Percentiles rank a stretch among this genome's conserved stretches.
Conservation (phyloP, 1,140 invertebrate species). For the Laupala kohalensis region DNA sequence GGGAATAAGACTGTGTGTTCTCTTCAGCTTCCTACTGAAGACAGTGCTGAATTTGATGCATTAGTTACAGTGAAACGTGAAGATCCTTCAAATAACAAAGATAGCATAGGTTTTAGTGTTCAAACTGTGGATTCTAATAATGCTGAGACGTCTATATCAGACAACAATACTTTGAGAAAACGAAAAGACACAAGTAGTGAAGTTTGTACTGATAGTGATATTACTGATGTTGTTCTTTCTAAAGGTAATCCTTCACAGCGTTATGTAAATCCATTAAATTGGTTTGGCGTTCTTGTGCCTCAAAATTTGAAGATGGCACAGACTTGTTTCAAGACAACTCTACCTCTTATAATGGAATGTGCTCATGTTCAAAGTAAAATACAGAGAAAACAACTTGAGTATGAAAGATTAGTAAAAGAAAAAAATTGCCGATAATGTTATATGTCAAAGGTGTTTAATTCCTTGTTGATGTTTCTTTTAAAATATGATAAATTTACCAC, state of each 20-base stretch:
- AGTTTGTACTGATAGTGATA: background rate
- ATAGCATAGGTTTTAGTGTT: background rate
- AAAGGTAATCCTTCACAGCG: constrained; percentile 16
- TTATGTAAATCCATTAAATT: constrained; percentile 46
- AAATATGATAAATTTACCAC: too few relatives aligned
- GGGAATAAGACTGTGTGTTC: constrained; percentile 51
- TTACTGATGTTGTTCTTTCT: constrained; percentile 8
- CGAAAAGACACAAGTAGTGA: background rate
- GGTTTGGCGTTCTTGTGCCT: constrained; percentile 62
- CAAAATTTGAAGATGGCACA: constrained; percentile 52
- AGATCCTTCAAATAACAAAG: background rate
- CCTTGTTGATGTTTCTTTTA: too few relatives aligned
- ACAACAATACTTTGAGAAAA: background rate
- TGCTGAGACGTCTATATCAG: background rate
- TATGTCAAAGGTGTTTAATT: too few relatives aligned
- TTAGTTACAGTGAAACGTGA: constrained; percentile 13
- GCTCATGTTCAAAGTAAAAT: constrained; percentile 48
- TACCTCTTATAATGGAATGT: constrained; percentile 44
- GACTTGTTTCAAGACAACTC: constrained; percentile 44
- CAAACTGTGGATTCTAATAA: background rate
- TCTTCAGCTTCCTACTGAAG: constrained; percentile 47
- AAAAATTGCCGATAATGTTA: too few relatives aligned
- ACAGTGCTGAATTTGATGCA: constrained; percentile 40
- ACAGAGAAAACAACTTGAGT: constrained; percentile 17
- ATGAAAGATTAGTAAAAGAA: constrained; percentile 3